Evolutionary conservation across 2,113 vertebrate genomes (phyloP).

Genomic region (Cercopithecus mona): DNA sequence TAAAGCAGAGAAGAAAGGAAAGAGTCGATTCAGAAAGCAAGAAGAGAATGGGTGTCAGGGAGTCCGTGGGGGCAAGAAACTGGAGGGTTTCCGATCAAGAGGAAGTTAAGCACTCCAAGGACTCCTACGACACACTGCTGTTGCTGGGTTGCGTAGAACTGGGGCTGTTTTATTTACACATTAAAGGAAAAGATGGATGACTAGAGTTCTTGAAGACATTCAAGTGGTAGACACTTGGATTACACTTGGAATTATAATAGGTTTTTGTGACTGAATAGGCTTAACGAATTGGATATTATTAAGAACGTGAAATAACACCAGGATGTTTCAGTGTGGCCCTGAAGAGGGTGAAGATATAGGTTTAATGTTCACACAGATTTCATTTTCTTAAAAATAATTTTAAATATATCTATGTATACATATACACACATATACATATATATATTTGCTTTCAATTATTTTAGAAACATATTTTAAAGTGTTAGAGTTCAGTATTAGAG

Average conservation of each 20-base stretch:
- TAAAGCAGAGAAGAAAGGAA: background rate
- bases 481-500: background rate
- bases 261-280: background rate
- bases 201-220: background rate
- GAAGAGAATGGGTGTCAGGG: background rate
- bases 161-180: background rate
- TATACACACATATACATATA: too few relatives aligned
- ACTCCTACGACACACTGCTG: background rate
- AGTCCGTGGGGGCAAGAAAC: background rate
- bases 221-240: background rate
- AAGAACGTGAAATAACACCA: background rate
- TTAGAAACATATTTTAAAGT: conserved; percentile 14
- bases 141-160: background rate
- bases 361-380: background rate
- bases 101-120: accelerated
- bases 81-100: too few relatives aligned
- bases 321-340: background rate
- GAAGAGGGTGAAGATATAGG: background rate
- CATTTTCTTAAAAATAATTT: background rate
- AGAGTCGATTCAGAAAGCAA: background rate
- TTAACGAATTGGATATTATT: background rate
- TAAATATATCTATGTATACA: too few relatives aligned
- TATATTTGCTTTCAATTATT: background rate
- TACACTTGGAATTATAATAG: background rate
- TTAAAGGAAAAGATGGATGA: background rate